Evolutionary conservation across 2,888 invertebrate genomes (phyloP).

Genomic region (Drosophila mimetica): DNA sequence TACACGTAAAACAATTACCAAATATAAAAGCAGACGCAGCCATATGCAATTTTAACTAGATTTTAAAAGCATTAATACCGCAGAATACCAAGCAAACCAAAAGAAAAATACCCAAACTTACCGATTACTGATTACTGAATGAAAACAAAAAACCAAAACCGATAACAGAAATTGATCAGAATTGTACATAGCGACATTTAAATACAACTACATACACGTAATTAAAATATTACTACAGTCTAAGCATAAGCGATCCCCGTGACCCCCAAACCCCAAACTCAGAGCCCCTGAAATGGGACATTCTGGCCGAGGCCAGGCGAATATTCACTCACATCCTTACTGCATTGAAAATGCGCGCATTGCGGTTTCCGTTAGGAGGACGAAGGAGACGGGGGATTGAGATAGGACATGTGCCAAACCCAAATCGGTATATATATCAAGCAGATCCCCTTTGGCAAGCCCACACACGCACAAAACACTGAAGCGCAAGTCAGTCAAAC

Average conservation of each 20-base stretch:
- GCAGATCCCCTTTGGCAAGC: slow-evolving; percentile 32
- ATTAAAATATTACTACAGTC: slow-evolving; percentile 77
- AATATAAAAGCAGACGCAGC: slow-evolving; percentile 74
- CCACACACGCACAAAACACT: slow-evolving; percentile 35
- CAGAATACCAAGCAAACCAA: slow-evolving; percentile 55
- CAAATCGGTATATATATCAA: slow-evolving; percentile 51
- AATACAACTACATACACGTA: slow-evolving; percentile 72
- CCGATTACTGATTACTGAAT: slow-evolving; percentile 62
- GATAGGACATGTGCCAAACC: slow-evolving; percentile 77
- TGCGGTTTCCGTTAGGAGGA: slow-evolving; percentile 48
- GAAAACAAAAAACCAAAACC: slow-evolving; percentile 46
- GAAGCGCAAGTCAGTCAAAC: slow-evolving; percentile 29
- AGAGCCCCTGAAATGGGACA: slow-evolving; percentile 15
- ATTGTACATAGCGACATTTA: slow-evolving; percentile 68
- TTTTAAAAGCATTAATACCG: slow-evolving; percentile 78
- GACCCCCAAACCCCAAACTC: slow-evolving; percentile 9
- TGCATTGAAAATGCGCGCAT: slow-evolving; percentile 73
- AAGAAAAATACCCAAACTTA: slow-evolving; percentile 57
- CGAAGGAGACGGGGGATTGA: slow-evolving; percentile 9
- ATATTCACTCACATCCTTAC: slow-evolving; percentile 58
- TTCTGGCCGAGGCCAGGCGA: slow-evolving; percentile 39
- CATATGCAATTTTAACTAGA: slow-evolving; percentile 80
- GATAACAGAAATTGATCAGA: slow-evolving; percentile 63
- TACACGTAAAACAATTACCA: slow-evolving; percentile 61
- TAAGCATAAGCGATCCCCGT: slow-evolving; percentile 67